Evolutionary conservation across 2,797 vertebrate species (phyloP), one percentile per base, ranked within the genome.

Genomic region (Tapirus indicus): DNA sequence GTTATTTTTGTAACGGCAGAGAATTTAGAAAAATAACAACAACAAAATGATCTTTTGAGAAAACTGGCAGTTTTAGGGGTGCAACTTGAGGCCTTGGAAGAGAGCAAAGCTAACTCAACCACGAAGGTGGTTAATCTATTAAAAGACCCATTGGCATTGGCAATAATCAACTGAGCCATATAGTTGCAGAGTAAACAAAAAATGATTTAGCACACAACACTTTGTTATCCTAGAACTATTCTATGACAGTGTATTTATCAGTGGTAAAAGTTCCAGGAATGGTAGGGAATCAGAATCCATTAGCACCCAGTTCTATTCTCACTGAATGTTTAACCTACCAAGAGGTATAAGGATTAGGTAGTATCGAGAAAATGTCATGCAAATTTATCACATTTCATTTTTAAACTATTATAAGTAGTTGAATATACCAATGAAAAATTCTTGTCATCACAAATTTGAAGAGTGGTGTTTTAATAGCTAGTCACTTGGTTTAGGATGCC

Each of bases 1-100:
- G n/a, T 90, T 94, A 68, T 69, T 88, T 95, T 96, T 96, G 47
- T 93, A 95, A 69, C 69, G 64, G 64, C 49, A 85, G 29, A 77
- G 20, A 60, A 64, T 60, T 72, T 49, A 49, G 38, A 1, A 75
- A 71, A 86, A 14, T n/a, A 83, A 35, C 8, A 21, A 78, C 68
- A 21, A 78, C 38, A 66, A 25, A 16, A 68, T 17, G 32, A 21
- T 52, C 21, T 82, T 88, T 82, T 62, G 13, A 83, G n/a, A 91
- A 93, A 97, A 71, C 20, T 79, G 75, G 14, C 6, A 64, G 7
- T 86, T 93, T 93, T 75, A 86, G 38, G n/a, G 14, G 8, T 91
- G 2, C 25, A 78, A 64, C 21, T 56, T 74, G 41, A 89, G 64
- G 27, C 18, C 25, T 60, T 87, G 60, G 44, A 84, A 90, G 32